Conservation (phyloP, 92 coral and sea anemone species). For the Palythoa caribaeorum region DNA sequence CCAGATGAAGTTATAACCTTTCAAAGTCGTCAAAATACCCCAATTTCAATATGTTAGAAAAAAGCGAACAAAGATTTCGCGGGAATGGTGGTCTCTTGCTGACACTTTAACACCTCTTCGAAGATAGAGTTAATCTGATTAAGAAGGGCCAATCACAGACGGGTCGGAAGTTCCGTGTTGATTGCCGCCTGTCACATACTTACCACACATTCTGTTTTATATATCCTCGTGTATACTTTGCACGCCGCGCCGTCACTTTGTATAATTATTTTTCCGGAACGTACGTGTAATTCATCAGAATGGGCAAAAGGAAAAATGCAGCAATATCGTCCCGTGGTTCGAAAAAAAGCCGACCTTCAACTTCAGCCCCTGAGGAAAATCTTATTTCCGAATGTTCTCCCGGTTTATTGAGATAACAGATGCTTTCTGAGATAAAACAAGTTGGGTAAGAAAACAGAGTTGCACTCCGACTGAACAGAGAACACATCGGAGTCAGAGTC, state of each 20-base stretch:
- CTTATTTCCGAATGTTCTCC: constrained; percentile 10
- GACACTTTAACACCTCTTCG: too few relatives aligned
- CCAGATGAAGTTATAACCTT: too few relatives aligned
- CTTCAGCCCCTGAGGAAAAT: constrained; percentile 18
- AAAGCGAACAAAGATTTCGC: too few relatives aligned
- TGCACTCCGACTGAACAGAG: constrained; percentile 10
- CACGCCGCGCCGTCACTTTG: constrained; percentile 13
- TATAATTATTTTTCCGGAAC: constrained; percentile 10
- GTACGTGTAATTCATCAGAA: constrained; percentile 14
- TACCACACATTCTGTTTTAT: too few relatives aligned
- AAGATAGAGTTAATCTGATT: too few relatives aligned
- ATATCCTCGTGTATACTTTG: constrained; percentile 4
- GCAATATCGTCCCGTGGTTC: too few relatives aligned
- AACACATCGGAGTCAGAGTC: constrained; percentile 19
- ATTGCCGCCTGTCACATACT: constrained; percentile 34
- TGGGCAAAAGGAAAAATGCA: too few relatives aligned
- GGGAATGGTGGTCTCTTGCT: too few relatives aligned
- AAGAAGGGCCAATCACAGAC: too few relatives aligned
- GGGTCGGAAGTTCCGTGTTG: too few relatives aligned
- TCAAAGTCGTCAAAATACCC: constrained; percentile 8
- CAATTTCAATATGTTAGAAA: not conserved
- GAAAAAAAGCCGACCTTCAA: constrained; percentile 8
- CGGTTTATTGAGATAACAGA: not conserved
- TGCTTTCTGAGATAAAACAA: constrained; percentile 11
- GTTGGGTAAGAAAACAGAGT: constrained; percentile 23